Evolutionary conservation across 2,888 invertebrate genomes (phyloP).

Genomic region (Drosophila tripunctata): DNA sequence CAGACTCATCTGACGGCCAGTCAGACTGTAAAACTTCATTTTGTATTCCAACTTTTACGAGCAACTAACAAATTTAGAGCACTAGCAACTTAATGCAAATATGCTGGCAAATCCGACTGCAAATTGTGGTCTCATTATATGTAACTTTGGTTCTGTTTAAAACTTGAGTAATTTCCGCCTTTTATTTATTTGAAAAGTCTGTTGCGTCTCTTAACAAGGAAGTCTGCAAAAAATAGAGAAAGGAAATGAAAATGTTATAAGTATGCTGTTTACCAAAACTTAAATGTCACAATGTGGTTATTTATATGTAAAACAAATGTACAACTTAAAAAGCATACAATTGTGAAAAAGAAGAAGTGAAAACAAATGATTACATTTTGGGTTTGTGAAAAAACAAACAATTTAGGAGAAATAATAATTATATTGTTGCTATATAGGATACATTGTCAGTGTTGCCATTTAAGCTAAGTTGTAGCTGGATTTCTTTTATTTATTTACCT

Average conservation of each 20-base stretch:
- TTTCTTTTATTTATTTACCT: too few species aligned
- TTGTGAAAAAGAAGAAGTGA: too few species aligned
- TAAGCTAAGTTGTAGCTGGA: too few species aligned
- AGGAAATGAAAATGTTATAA: constrained; percentile 1
- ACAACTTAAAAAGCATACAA: too few species aligned
- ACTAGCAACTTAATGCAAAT: constrained; percentile 6
- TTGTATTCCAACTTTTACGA: neutral
- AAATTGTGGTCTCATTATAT: constrained; percentile 35
- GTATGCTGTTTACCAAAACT: neutral
- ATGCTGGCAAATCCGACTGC: constrained; percentile 6
- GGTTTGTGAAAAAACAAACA: too few species aligned
- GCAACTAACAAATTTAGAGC: neutral
- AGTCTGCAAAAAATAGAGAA: constrained; percentile 43
- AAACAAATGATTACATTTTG: too few species aligned
- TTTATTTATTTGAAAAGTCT: constrained; percentile 24
- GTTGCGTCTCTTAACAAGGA: neutral
- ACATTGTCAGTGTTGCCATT: too few species aligned
- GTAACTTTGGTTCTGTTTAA: neutral
- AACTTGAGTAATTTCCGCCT: constrained; percentile 21
- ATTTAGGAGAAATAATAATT: too few species aligned
- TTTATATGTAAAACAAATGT: too few species aligned
- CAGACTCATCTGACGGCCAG: constrained; percentile 33
- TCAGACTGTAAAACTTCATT: constrained; percentile 67
- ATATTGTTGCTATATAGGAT: too few species aligned
- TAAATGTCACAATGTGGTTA: neutral